Conservation (phyloP, 2,797 vertebrate species). For the Bradypus variegatus region DNA sequence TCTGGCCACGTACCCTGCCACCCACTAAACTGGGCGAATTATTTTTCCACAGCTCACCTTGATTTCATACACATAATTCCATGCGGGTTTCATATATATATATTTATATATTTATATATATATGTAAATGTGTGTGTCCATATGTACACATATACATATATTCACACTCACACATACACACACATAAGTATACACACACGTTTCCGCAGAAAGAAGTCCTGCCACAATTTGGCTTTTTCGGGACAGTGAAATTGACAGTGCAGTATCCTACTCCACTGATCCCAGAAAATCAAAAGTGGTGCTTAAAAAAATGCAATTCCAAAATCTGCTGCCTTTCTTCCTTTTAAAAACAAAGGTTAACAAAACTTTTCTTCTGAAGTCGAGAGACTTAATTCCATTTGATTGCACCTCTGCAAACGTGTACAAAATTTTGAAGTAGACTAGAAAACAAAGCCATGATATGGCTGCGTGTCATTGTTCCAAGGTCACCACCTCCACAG, state of each 20-base stretch:
- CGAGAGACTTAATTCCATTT: slow-evolving; percentile 67
- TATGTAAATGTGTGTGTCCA: slow-evolving; percentile 65
- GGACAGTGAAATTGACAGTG: slow-evolving; percentile 55
- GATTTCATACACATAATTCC: slow-evolving; percentile 59
- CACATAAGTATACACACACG: slow-evolving; percentile 58
- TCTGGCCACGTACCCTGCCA: slow-evolving; percentile 55
- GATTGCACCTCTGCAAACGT: slow-evolving; percentile 72
- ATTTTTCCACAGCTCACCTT: slow-evolving; percentile 55
- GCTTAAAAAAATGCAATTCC: slow-evolving; percentile 62
- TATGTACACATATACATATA: slow-evolving; percentile 69
- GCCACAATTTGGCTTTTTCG: slow-evolving; percentile 65
- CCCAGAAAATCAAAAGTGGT: slow-evolving; percentile 59
- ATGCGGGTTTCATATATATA: slow-evolving; percentile 54
- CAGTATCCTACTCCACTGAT: slow-evolving; percentile 53
- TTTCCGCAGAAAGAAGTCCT: slow-evolving; percentile 66
- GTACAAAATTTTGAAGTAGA: slow-evolving; percentile 66
- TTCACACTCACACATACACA: slow-evolving; percentile 60
- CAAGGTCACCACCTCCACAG: slow-evolving; percentile 95
- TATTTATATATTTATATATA: slow-evolving; percentile 41
- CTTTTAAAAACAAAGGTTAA: slow-evolving; percentile 47
- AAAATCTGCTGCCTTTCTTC: slow-evolving; percentile 48
- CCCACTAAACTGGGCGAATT: slow-evolving; percentile 61
- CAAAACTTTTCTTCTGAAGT: slow-evolving; percentile 68
- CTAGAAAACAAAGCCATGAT: slow-evolving; percentile 54
- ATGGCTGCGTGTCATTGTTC: slow-evolving; percentile 82